Percentiles rank a stretch among this genome's conserved stretches.
Evolutionary conservation across 2,888 invertebrate species (phyloP).

Genomic region (Baccha elongata): DNA sequence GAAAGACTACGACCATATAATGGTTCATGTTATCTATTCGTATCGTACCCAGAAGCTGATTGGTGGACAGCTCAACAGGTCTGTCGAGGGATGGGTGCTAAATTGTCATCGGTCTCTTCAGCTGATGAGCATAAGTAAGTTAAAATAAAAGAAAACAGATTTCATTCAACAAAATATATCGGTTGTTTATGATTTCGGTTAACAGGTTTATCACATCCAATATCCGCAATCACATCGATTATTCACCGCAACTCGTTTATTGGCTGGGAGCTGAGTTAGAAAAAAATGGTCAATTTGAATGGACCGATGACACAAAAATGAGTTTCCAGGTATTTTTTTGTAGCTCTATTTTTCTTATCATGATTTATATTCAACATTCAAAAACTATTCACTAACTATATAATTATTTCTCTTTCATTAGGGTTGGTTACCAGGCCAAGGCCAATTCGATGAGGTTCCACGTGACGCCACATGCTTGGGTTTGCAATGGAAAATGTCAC

Average conservation of each 20-base stretch:
- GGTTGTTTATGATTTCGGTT: too few species aligned
- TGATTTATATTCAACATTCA: neutral
- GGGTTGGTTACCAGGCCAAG: constrained; percentile 86
- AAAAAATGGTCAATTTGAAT: constrained; percentile 83
- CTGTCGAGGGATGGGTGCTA: constrained; percentile 88
- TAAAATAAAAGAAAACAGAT: neutral
- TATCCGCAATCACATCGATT: constrained; percentile 87
- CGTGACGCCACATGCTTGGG: constrained; percentile 83
- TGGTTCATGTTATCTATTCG: constrained; percentile 89
- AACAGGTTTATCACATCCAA: constrained; percentile 86
- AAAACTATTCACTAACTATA: neutral
- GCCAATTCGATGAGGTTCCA: constrained; percentile 79
- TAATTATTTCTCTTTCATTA: constrained; percentile 46
- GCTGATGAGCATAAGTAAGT: constrained; percentile 86
- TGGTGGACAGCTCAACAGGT: constrained; percentile 88
- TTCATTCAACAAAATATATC: neutral
- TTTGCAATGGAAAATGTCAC: constrained; percentile 87
- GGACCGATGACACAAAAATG: constrained; percentile 87
- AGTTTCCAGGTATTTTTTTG: constrained; percentile 83
- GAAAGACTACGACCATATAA: constrained; percentile 87
- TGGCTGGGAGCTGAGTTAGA: constrained; percentile 87
- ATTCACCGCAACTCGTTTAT: constrained; percentile 88
- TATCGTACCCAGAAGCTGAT: constrained; percentile 89
- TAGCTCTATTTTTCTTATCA: neutral
- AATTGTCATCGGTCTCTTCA: constrained; percentile 87